phyloP scores from a whole-genome alignment of 2,113 vertebrate species.

The Paratilapia polleni region DNA sequence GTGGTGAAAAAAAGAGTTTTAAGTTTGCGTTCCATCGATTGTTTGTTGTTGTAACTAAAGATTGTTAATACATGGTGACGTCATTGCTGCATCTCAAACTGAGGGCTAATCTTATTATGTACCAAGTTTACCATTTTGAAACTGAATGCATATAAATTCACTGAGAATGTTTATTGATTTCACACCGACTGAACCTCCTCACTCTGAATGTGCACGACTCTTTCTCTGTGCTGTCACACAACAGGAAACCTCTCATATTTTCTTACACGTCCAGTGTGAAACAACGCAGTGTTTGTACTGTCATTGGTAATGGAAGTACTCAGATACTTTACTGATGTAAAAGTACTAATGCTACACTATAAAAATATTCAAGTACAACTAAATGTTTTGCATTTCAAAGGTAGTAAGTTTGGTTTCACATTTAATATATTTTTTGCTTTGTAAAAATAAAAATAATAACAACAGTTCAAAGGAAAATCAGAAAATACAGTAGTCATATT shows the following conservation, averaged over 20 bases:
- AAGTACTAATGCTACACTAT: not conserved
- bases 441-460: too few species aligned
- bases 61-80: slow-evolving; percentile 22
- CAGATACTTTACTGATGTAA: not conserved
- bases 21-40: not conserved
- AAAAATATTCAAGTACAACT: not conserved
- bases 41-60: not conserved
- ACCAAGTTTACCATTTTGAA: not conserved
- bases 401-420: not conserved
- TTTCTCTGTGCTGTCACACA: not conserved
- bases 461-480: too few species aligned
- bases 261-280: not conserved
- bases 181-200: slow-evolving; percentile 14
- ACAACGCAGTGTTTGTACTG: not conserved
- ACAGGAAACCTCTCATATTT: not conserved
- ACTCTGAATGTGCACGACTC: slow-evolving; percentile 17
- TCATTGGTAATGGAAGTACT: not conserved
- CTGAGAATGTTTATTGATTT: slow-evolving; percentile 22
- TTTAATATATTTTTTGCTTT: not conserved
- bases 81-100: not conserved
- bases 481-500: too few species aligned
- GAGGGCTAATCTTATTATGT: slow-evolving; percentile 39
- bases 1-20: not conserved
- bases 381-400: not conserved
- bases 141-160: not conserved